These are phyloP conservation scores for Biston betularia DNA, from an alignment of 2,888 invertebrate species.

Conservation along the genomic window DNA sequence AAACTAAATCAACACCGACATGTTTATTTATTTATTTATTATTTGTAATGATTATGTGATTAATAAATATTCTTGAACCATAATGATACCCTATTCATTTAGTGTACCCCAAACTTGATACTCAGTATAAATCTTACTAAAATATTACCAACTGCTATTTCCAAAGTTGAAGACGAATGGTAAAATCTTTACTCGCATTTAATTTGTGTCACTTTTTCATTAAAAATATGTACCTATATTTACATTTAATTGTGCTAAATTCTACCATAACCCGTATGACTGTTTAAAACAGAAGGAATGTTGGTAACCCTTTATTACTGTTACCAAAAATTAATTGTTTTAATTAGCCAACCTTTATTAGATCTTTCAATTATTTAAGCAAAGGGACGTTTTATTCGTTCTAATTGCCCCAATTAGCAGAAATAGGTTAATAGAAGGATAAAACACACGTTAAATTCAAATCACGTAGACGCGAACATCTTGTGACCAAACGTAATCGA, in stretches of 20 bases:
- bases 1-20: no score
- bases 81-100: no score
- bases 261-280: slow-evolving; percentile 1
- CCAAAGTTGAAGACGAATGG: no score
- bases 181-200: no score
- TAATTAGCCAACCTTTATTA: slow-evolving; percentile 44
- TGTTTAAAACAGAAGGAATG: slow-evolving; percentile 1
- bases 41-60: no score
- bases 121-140: no score
- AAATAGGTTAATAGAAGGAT: slow-evolving; percentile 47
- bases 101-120: no score
- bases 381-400: slow-evolving; percentile 38
- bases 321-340: slow-evolving; percentile 46
- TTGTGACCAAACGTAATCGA: slow-evolving; percentile 14
- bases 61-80: no score
- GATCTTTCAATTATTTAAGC: slow-evolving; percentile 40
- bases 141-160: no score
- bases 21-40: no score
- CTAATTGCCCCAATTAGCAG: slow-evolving; percentile 49
- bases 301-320: slow-evolving; percentile 23
- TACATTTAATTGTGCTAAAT: neutral
- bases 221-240: no score
- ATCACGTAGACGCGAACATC: slow-evolving; percentile 38
- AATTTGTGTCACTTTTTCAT: no score
- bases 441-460: slow-evolving; percentile 44